Percentiles rank a stretch among this genome's conserved stretches.
Evolutionary conservation across 2,113 vertebrate genomes (phyloP).

Genomic region (Xiphophorus couchianus): DNA sequence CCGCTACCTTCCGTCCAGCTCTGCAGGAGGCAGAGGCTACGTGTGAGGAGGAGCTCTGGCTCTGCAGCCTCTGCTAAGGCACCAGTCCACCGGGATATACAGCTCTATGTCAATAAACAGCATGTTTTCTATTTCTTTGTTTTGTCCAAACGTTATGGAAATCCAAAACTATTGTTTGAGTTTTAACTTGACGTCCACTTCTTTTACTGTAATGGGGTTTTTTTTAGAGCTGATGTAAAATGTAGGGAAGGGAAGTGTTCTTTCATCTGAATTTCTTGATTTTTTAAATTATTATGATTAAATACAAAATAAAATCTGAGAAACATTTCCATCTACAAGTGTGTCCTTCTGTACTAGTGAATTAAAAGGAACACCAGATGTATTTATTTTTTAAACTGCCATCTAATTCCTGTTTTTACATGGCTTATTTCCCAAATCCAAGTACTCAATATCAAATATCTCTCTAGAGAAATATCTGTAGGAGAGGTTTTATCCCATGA

Average conservation of each 20-base stretch:
- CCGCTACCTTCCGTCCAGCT: conserved; percentile 80
- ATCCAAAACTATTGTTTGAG: neutral
- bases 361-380: too few relatives aligned
- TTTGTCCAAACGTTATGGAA: neutral
- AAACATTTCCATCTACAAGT: neutral
- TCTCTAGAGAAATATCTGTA: too few relatives aligned
- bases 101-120: neutral
- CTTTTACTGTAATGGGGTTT: neutral
- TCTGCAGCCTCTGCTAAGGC: neutral
- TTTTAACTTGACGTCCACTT: neutral
- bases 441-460: too few relatives aligned
- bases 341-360: neutral
- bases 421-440: too few relatives aligned
- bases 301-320: conserved; percentile 33
- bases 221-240: neutral
- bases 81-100: neutral
- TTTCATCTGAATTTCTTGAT: neutral
- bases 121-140: neutral
- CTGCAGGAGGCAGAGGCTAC: conserved; percentile 81
- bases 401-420: too few relatives aligned
- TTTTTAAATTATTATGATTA: neutral
- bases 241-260: neutral
- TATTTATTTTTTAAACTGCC: too few relatives aligned
- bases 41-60: conserved; percentile 73
- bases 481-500: too few relatives aligned